A percentile compares a stretch with the other conserved stretches of the same genome.
phyloP scores from a whole-genome alignment of 92 coral and sea anemone genomes.

The Epizoanthus illoricatus region DNA sequence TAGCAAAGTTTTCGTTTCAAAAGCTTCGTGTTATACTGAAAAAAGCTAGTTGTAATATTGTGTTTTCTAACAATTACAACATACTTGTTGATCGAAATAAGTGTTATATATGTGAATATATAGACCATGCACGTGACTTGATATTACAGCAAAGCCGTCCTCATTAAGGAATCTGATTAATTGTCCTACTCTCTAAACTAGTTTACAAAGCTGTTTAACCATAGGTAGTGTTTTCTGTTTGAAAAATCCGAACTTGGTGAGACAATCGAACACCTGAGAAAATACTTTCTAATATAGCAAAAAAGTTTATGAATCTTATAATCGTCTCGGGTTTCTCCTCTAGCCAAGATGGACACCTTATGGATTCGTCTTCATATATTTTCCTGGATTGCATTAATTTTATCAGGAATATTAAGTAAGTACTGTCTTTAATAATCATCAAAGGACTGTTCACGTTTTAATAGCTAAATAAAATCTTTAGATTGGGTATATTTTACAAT shows the following conservation, averaged over 20 bases:
- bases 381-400: background rate
- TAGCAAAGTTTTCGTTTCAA: too few species aligned
- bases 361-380: background rate
- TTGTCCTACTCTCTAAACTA: background rate
- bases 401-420: constrained; percentile 1
- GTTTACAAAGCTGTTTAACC: constrained; percentile 19
- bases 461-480: background rate
- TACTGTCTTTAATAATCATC: background rate
- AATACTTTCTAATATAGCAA: background rate
- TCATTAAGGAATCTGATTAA: too few species aligned
- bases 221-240: background rate
- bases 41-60: too few species aligned
- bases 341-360: background rate
- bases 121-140: too few species aligned
- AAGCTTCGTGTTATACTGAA: too few species aligned
- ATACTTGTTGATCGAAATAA: too few species aligned
- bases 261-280: background rate
- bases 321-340: background rate
- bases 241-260: background rate
- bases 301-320: background rate
- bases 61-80: too few species aligned
- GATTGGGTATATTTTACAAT: background rate
- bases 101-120: too few species aligned
- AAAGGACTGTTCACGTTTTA: background rate
- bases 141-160: too few species aligned